A percentile compares a stretch with the other conserved stretches of the same genome.
These are phyloP conservation scores for Schrankia costaestrigalis DNA, from an alignment of 2,888 invertebrate species.

Conservation along the genomic window DNA sequence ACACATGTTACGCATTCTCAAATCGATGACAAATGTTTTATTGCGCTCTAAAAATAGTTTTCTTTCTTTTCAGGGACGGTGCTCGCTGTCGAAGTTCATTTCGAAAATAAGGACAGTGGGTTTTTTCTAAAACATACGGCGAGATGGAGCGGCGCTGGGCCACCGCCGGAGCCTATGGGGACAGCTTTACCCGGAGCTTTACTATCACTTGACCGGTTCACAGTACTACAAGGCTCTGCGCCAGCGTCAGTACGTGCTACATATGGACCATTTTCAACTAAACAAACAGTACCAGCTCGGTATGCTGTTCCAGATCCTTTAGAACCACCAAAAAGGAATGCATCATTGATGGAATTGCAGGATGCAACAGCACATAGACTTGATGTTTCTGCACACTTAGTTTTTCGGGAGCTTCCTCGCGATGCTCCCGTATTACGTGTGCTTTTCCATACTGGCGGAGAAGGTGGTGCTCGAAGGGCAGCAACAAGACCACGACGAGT, in stretches of 20 bases:
- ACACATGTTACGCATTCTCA: conserved; percentile 48
- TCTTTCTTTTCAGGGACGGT: conserved; percentile 82
- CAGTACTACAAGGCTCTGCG: conserved; percentile 94
- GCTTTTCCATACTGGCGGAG: conserved; percentile 94
- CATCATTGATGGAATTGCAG: conserved; percentile 80
- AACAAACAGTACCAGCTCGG: conserved; percentile 94
- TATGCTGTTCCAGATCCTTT: conserved; percentile 93
- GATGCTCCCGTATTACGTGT: conserved; percentile 96
- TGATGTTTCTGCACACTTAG: conserved; percentile 96
- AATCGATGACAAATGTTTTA: conserved; percentile 38
- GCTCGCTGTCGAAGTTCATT: conserved; percentile 91
- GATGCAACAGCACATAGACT: conserved; percentile 87
- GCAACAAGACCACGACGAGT: conserved; percentile 86
- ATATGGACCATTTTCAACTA: conserved; percentile 96
- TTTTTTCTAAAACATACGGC: conserved; percentile 93
- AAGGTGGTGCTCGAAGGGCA: conserved; percentile 89
- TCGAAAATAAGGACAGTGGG: conserved; percentile 94
- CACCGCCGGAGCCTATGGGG: conserved; percentile 69
- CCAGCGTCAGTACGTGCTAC: conserved; percentile 95
- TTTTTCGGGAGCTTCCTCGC: conserved; percentile 91
- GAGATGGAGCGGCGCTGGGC: conserved; percentile 83
- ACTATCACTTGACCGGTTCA: conserved; percentile 92
- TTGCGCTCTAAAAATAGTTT: conserved; percentile 35
- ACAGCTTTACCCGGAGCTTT: conserved; percentile 83
- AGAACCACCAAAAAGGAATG: conserved; percentile 82